Evolutionary conservation across 2,113 vertebrate genomes (phyloP).

Genomic region (Platichthys stellatus): DNA sequence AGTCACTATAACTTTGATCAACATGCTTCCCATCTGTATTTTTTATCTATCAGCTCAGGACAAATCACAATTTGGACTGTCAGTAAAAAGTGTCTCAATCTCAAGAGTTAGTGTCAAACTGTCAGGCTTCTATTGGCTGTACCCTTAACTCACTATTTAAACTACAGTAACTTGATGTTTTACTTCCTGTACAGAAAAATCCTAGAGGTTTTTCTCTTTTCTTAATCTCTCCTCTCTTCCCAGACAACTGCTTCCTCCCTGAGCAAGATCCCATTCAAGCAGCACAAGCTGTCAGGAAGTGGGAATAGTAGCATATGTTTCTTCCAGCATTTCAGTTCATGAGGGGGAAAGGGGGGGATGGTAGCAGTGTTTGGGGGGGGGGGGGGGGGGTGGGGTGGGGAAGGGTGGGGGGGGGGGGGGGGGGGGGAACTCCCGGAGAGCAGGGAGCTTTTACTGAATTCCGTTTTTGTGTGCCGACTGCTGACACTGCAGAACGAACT

Average conservation of each 20-base stretch:
- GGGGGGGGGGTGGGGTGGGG: no score
- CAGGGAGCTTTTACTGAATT: constrained; percentile 83
- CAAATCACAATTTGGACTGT: neutral
- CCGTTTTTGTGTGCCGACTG: constrained; percentile 82
- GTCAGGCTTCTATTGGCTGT: neutral
- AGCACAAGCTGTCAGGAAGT: constrained; percentile 81
- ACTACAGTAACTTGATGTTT: constrained; percentile 22
- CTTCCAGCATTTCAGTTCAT: constrained; percentile 84
- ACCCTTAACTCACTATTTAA: constrained; percentile 17
- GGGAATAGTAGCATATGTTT: constrained; percentile 81
- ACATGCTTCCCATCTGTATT: neutral
- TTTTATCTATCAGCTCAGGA: neutral
- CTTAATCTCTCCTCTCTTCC: constrained; percentile 57
- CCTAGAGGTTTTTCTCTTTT: constrained; percentile 43
- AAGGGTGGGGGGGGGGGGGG: no score
- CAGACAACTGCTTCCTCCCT: constrained; percentile 75
- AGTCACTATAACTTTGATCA: neutral
- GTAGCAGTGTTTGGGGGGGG: constrained; percentile 55
- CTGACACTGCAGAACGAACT: constrained; percentile 84
- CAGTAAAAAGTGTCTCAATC: neutral
- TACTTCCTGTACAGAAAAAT: constrained; percentile 28
- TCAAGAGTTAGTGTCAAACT: neutral
- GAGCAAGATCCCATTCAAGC: constrained; percentile 79
- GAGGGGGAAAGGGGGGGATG: constrained; percentile 65
- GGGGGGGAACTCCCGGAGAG: constrained; percentile 51